Percentiles rank a stretch among this genome's conserved stretches.
These are phyloP conservation scores for Thaleichthys pacificus DNA, from an alignment of 2,797 vertebrate genomes.

Conservation along the genomic window DNA sequence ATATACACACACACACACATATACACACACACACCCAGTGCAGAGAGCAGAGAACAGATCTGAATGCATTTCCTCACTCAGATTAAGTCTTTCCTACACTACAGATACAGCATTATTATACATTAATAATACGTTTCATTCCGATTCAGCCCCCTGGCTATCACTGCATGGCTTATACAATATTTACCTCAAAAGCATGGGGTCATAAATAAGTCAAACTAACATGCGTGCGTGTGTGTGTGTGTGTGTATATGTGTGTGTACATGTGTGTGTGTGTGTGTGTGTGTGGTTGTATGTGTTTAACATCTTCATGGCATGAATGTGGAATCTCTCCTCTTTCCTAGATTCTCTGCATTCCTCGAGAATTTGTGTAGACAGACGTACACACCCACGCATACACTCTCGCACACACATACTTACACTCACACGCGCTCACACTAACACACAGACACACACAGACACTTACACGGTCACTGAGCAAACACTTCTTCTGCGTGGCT, in stretches of 20 bases:
- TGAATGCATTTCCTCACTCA: not conserved
- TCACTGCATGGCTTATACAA: not conserved
- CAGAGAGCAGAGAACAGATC: not conserved
- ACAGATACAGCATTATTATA: not conserved
- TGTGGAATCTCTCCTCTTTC: not conserved
- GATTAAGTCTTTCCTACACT: not conserved
- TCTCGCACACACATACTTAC: not conserved
- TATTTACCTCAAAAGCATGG: not conserved
- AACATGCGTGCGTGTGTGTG: not conserved
- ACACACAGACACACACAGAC: slow-evolving; percentile 1
- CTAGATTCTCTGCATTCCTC: not conserved
- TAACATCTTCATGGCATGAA: not conserved
- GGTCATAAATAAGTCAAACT: slow-evolving; percentile 2
- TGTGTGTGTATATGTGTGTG: not conserved
- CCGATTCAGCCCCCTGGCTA: not conserved
- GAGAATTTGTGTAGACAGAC: not conserved
- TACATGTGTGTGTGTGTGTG: not conserved
- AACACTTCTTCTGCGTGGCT: not conserved
- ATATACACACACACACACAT: too few species aligned
- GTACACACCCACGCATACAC: not conserved
- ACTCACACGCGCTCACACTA: not conserved
- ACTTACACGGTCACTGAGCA: slow-evolving; percentile 3
- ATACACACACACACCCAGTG: not conserved
- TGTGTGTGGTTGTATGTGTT: slow-evolving; percentile 1
- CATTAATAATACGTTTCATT: not conserved